These are phyloP conservation scores for Machimus rusticus DNA, from an alignment of 2,888 invertebrate species.

Conservation along the genomic window DNA sequence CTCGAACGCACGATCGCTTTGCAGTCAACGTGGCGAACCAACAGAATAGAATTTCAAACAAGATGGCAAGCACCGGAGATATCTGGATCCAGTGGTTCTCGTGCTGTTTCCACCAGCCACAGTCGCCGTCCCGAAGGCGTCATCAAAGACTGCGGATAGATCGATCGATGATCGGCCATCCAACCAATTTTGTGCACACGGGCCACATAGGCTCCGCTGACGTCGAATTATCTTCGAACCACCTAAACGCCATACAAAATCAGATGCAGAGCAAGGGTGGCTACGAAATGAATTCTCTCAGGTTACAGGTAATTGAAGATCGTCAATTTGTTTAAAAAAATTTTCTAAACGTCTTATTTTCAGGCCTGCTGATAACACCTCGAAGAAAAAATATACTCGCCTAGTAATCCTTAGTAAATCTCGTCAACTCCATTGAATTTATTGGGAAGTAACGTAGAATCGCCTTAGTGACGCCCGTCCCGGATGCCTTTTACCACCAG, in stretches of 20 bases:
- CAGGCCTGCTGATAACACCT: slow-evolving; percentile 48
- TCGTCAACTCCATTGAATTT: slow-evolving; percentile 7
- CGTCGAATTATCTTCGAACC: slow-evolving; percentile 81
- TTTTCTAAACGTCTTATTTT: background rate
- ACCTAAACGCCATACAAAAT: slow-evolving; percentile 86
- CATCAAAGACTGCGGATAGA: slow-evolving; percentile 81
- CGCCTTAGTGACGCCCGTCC: background rate
- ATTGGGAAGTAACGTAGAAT: background rate
- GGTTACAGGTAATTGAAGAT: slow-evolving; percentile 59
- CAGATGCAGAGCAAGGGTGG: slow-evolving; percentile 98
- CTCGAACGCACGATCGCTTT: background rate
- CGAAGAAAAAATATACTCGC: background rate
- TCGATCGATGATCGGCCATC: slow-evolving; percentile 94
- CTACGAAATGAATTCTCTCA: slow-evolving; percentile 73
- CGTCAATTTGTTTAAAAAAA: background rate
- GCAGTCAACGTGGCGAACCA: slow-evolving; percentile 52
- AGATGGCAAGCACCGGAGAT: slow-evolving; percentile 77
- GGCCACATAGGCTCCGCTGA: slow-evolving; percentile 88
- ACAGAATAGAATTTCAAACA: slow-evolving; percentile 52
- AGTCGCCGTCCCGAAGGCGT: slow-evolving; percentile 74
- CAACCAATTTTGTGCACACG: slow-evolving; percentile 95
- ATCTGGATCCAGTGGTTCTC: slow-evolving; percentile 93
- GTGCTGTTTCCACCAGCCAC: slow-evolving; percentile 81
- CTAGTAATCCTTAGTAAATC: background rate
- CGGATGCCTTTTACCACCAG: background rate